These are phyloP conservation scores for Gari tellinella DNA, from an alignment of 2,888 invertebrate species.

Conservation along the genomic window DNA sequence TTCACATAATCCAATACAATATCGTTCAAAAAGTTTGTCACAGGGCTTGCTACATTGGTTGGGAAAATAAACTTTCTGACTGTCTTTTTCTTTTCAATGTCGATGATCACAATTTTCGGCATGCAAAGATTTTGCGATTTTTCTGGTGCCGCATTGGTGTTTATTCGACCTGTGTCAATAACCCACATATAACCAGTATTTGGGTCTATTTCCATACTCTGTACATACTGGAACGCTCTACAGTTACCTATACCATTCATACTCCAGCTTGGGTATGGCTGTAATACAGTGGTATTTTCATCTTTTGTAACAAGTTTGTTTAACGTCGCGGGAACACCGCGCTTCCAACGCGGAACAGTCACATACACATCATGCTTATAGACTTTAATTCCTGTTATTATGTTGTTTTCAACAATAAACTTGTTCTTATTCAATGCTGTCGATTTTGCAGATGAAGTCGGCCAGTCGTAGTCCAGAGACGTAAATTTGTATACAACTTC, in stretches of 20 bases:
- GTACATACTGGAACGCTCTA: constrained; percentile 53
- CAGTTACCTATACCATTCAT: constrained; percentile 52
- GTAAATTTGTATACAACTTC: constrained; percentile 50
- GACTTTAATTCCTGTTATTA: constrained; percentile 63
- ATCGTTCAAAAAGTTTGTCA: constrained; percentile 53
- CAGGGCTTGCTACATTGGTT: constrained; percentile 36
- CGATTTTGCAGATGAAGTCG: constrained; percentile 19
- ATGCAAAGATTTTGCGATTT: constrained; percentile 42
- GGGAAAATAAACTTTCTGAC: constrained; percentile 42
- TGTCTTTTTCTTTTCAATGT: constrained; percentile 18
- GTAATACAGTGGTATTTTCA: constrained; percentile 15
- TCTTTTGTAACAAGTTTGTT: constrained; percentile 26
- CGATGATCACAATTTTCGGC: constrained; percentile 50
- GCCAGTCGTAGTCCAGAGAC: constrained; percentile 60
- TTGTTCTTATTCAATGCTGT: constrained; percentile 27
- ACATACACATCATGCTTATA: constrained; percentile 61
- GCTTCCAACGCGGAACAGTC: constrained; percentile 68
- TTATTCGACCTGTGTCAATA: constrained; percentile 58
- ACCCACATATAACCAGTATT: constrained; percentile 64
- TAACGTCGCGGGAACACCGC: constrained; percentile 64
- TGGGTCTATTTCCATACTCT: constrained; percentile 62
- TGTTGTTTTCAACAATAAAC: constrained; percentile 59
- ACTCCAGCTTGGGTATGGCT: constrained; percentile 49
- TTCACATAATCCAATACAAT: constrained; percentile 53
- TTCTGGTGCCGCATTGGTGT: constrained; percentile 20